Conservation (phyloP, 1,140 invertebrate species). For the Nymphalis io region DNA sequence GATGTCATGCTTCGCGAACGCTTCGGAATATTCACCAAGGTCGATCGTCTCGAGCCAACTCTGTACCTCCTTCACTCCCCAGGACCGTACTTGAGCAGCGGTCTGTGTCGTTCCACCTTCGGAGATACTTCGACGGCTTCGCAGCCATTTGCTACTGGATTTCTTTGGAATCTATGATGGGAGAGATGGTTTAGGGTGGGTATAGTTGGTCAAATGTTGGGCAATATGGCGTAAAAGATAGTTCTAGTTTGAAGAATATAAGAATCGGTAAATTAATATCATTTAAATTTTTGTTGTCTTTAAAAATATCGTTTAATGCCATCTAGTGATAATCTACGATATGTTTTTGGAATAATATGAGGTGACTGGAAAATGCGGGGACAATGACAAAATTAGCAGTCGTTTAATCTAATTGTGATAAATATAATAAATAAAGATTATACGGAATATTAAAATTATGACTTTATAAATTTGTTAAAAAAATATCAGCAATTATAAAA, state of each 20-base stretch:
- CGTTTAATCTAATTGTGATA: neutral
- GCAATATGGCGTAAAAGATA: slow-evolving; percentile 2
- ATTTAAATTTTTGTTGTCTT: neutral
- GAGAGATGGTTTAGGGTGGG: slow-evolving; percentile 43
- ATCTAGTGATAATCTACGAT: slow-evolving; percentile 60
- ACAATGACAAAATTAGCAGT: slow-evolving; percentile 36
- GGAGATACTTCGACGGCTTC: slow-evolving; percentile 78
- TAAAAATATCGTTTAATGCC: slow-evolving; percentile 51
- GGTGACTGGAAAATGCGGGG: slow-evolving; percentile 42
- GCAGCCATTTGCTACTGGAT: slow-evolving; percentile 74
- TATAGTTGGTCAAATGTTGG: slow-evolving; percentile 24
- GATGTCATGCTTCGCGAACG: slow-evolving; percentile 94
- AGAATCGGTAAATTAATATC: neutral
- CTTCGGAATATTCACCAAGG: slow-evolving; percentile 92
- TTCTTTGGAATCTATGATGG: slow-evolving; percentile 68
- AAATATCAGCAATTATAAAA: neutral
- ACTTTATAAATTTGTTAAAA: neutral
- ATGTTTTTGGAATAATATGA: slow-evolving; percentile 43
- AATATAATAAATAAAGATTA: neutral
- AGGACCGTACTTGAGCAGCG: slow-evolving; percentile 73
- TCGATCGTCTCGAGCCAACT: slow-evolving; percentile 94
- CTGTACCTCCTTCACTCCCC: slow-evolving; percentile 88
- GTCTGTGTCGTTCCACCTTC: slow-evolving; percentile 59
- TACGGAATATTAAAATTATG: neutral
- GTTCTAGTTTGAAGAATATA: neutral